phyloP scores from a whole-genome alignment of 1,140 invertebrate genomes.

The Campoletis sonorensis region DNA sequence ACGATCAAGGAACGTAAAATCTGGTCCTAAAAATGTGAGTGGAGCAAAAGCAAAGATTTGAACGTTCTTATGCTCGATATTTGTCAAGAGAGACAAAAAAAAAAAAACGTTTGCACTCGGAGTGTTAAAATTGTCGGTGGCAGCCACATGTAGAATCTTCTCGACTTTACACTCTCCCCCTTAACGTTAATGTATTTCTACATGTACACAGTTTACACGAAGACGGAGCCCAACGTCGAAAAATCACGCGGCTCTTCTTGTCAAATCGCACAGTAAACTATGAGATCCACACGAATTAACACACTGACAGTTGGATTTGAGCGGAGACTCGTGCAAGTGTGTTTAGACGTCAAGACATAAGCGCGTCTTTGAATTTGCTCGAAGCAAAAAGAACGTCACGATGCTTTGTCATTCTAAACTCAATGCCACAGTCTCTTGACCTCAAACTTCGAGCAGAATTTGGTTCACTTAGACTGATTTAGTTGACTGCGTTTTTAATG shows the following conservation, averaged over 20 bases:
- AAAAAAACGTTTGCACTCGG: background rate
- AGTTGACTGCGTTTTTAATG: background rate
- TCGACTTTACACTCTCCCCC: background rate
- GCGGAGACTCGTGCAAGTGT: background rate
- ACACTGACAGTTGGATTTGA: background rate
- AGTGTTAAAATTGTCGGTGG: background rate
- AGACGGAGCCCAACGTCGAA: background rate
- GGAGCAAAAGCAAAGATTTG: no score
- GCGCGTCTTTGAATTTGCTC: background rate
- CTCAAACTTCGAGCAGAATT: background rate
- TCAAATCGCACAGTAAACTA: background rate
- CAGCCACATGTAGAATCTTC: background rate
- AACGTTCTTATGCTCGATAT: background rate
- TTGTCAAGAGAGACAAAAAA: background rate
- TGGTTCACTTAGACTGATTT: background rate
- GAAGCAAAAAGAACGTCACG: background rate
- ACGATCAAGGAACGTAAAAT: no score
- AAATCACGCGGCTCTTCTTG: conserved; percentile 1
- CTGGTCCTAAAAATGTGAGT: no score
- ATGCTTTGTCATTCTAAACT: background rate
- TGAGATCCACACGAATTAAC: background rate
- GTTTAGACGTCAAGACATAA: background rate
- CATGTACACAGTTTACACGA: background rate
- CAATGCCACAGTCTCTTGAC: conserved; percentile 3
- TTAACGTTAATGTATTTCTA: background rate